Percentiles rank a stretch among this genome's conserved stretches.
These are phyloP conservation scores for Andricus grossulariae DNA, from an alignment of 1,140 invertebrate species.

Conservation along the genomic window DNA sequence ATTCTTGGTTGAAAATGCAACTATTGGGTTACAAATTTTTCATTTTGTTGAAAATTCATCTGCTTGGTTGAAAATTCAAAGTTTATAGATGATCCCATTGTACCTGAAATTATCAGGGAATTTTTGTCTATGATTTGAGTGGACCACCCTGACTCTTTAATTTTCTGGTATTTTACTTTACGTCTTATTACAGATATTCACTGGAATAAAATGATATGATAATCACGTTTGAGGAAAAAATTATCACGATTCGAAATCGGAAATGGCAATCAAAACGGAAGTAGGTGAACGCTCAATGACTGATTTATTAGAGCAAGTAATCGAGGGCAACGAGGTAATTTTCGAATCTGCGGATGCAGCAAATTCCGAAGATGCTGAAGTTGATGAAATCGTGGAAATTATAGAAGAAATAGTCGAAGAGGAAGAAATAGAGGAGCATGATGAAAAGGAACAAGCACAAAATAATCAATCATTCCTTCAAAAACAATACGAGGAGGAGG, in stretches of 20 bases:
- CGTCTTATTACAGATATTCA: background rate
- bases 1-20: no score
- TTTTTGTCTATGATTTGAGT: no score
- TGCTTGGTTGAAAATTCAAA: no score
- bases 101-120: no score
- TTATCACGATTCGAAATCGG: slow-evolving; percentile 39
- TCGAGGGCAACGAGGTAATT: slow-evolving; percentile 61
- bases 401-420: slow-evolving; percentile 57
- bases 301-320: slow-evolving; percentile 62
- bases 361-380: slow-evolving; percentile 52
- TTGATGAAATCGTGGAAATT: slow-evolving; percentile 66
- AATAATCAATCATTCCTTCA: background rate
- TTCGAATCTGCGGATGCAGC: slow-evolving; percentile 61
- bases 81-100: no score
- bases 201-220: slow-evolving; percentile 1
- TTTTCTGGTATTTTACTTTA: background rate
- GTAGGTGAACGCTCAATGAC: slow-evolving; percentile 44
- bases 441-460: slow-evolving; percentile 15
- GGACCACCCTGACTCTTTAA: no score
- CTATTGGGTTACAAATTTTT: no score
- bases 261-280: slow-evolving; percentile 55
- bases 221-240: slow-evolving; percentile 46
- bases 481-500: slow-evolving; percentile 31
- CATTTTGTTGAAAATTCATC: no score
- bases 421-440: slow-evolving; percentile 38